phyloP scores from a whole-genome alignment of 1,140 invertebrate genomes.

The Drosophila bocki region DNA sequence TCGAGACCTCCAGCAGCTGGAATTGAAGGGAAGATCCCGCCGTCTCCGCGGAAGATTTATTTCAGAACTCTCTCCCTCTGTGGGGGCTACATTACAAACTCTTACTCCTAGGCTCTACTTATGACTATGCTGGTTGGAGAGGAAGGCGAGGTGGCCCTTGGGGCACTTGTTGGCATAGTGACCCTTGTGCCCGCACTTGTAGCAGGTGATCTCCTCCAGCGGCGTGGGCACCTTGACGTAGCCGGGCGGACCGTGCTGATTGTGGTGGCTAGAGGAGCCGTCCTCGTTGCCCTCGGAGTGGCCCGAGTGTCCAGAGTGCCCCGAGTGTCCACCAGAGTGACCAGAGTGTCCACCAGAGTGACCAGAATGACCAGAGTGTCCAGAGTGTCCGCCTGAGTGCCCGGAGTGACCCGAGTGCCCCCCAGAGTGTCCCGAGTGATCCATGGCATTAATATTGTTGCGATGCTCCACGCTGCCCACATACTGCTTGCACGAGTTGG shows the following conservation, averaged over 20 bases:
- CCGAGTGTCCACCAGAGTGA: conserved; percentile 28
- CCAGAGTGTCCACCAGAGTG: conserved; percentile 1
- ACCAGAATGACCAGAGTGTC: conserved; percentile 3
- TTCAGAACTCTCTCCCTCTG: conserved; percentile 6
- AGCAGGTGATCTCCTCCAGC: conserved; percentile 97
- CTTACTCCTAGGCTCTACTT: conserved; percentile 64
- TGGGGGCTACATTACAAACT: conserved; percentile 20
- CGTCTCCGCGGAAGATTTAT: conserved; percentile 46
- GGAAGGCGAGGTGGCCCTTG: conserved; percentile 97
- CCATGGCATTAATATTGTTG: conserved; percentile 72
- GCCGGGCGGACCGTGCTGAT: conserved; percentile 41
- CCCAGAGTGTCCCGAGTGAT: conserved; percentile 48
- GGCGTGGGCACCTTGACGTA: conserved; percentile 88
- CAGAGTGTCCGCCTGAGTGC: conserved; percentile 35
- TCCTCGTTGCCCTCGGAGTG: conserved; percentile 36
- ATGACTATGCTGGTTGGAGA: conserved; percentile 89
- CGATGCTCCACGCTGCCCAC: conserved; percentile 69
- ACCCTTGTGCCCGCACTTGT: conserved; percentile 99
- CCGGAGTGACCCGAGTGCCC: conserved; percentile 19
- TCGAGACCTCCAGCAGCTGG: neutral
- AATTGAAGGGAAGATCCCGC: neutral
- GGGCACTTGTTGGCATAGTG: conserved; percentile 99
- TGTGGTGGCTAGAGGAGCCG: conserved; percentile 41
- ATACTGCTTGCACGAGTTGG: conserved; percentile 94
- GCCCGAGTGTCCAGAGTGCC: conserved; percentile 34